Base-by-base conservation (phyloP, 2,797 vertebrate genomes). In the Microcaecilia unicolor region DNA sequence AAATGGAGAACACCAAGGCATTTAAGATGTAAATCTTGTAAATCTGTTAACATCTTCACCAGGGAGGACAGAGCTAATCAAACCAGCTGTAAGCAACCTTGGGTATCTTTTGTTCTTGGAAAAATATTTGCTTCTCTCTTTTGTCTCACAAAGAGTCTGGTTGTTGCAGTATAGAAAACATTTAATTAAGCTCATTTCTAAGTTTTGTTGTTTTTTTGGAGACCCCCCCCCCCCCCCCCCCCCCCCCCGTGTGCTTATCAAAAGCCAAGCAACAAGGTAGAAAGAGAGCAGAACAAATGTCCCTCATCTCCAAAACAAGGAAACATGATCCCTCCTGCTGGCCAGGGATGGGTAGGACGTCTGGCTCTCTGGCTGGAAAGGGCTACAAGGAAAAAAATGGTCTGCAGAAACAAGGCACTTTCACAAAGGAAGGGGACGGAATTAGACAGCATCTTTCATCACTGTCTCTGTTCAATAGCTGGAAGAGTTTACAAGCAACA, bases 41-140 rank as follows among this genome's bases (percentile, higher is more conserved):
- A 42, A n/a, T n/a, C n/a, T 14, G 52, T 44, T 60, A 65, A 60
- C 30, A 38, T 61, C 56, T 64, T 64, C 46, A 58, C 55, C 47
- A 41, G 43, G 61, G 77, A n/a, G 64, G 83, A 79, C 71, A 45
- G 63, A 59, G 78, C 61, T 73, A 77, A 75, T 78, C 72, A 58
- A 63, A 53, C 72, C 42, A 39, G 39, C 35, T 18, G 65, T 73
- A 74, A 75, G 73, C 74, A 60, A 37, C 56, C 48, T 25, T 20
- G 56, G 70, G 61, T 44, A 55, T 21, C 74, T 74, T 86, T 90
- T 90, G 87, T 92, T 84, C 83, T 74, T 74, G 68, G 70, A 73
- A 85, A 84, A 89, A 88, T 85, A 88, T 88, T 90, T 87, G 83
- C 65, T 67, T 81, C 82, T 69, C 70, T 67, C 69, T 80, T 85